phyloP scores from a whole-genome alignment of 1,140 invertebrate species.

The Alviniconcha marisindica region DNA sequence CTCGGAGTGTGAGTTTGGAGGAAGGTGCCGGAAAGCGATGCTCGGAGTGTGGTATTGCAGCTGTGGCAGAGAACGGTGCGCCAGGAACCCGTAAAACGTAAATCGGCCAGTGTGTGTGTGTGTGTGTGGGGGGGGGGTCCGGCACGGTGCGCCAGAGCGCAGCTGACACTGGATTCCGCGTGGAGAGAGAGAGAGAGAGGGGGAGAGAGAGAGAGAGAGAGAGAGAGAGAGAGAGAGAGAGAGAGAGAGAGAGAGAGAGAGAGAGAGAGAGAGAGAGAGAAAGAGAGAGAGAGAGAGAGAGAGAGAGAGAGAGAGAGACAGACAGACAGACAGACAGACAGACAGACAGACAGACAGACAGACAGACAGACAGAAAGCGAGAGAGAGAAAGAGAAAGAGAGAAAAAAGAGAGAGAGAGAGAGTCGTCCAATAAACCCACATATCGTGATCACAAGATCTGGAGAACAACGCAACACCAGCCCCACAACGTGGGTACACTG shows the following conservation, averaged over 20 bases:
- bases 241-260: constrained; percentile 20
- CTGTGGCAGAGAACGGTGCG: not conserved
- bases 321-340: constrained; percentile 8
- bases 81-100: not conserved
- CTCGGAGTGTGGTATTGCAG: not conserved
- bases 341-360: constrained; percentile 12
- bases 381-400: constrained; percentile 10
- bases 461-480: too few species aligned
- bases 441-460: too few species aligned
- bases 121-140: not conserved
- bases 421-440: too few species aligned
- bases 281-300: constrained; percentile 30
- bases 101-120: not conserved
- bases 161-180: too few species aligned
- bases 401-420: constrained; percentile 39
- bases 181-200: constrained; percentile 6
- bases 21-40: not conserved
- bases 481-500: too few species aligned
- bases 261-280: constrained; percentile 31
- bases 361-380: not conserved
- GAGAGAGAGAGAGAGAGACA: constrained; percentile 39
- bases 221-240: constrained; percentile 9
- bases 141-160: not conserved
- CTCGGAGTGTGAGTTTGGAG: not conserved
- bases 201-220: constrained; percentile 14